phyloP scores from a whole-genome alignment of 92 coral and sea anemone genomes.

The Zoanthus gigantus region DNA sequence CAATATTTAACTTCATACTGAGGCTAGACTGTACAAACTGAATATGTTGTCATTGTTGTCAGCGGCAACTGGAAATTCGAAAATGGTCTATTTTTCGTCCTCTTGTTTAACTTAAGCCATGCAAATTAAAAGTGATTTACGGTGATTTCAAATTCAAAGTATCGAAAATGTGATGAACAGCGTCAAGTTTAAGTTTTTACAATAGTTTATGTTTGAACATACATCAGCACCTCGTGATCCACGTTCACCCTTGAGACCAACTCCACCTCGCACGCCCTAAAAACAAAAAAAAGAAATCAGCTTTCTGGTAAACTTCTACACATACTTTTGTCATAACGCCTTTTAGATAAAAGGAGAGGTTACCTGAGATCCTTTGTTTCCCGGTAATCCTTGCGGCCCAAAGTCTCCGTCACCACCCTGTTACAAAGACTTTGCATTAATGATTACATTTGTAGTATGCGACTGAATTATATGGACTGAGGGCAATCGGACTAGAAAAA shows the following conservation, averaged over 20 bases:
- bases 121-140: not conserved
- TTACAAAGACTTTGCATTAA: not conserved
- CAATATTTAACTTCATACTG: too few relatives aligned
- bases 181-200: too few relatives aligned
- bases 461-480: too few relatives aligned
- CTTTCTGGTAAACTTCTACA: not conserved
- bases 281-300: not conserved
- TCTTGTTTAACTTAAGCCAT: too few relatives aligned
- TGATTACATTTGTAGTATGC: not conserved
- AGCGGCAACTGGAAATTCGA: too few relatives aligned
- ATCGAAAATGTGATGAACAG: not conserved
- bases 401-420: conserved; percentile 24
- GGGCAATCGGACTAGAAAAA: too few relatives aligned
- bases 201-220: conserved; percentile 21
- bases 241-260: conserved; percentile 35
- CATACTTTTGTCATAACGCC: not conserved
- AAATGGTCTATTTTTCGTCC: too few relatives aligned
- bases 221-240: conserved; percentile 39
- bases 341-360: not conserved
- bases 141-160: too few relatives aligned
- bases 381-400: conserved; percentile 18
- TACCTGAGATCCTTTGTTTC: conserved; percentile 27
- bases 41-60: too few relatives aligned
- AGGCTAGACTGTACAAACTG: too few relatives aligned
- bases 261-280: conserved; percentile 30